phyloP scores from a whole-genome alignment of 2,797 vertebrate genomes.

The Liasis olivaceus region DNA sequence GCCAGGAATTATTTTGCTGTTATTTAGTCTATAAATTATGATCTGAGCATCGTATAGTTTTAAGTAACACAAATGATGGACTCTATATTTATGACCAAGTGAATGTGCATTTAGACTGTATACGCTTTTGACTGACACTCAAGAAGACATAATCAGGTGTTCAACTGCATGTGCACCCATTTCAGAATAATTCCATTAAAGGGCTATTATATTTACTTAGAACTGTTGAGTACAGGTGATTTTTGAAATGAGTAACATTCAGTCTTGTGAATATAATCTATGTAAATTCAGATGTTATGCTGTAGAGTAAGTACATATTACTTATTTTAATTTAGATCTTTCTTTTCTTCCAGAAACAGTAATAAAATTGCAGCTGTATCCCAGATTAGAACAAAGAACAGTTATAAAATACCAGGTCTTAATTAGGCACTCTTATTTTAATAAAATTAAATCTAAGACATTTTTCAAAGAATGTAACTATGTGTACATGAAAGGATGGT shows the following conservation, averaged over 20 bases:
- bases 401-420: slow-evolving; percentile 49
- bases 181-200: slow-evolving; percentile 2
- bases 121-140: not conserved
- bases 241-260: not conserved
- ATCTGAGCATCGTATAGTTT: not conserved
- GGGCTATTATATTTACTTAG: slow-evolving; percentile 12
- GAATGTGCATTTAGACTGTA: not conserved
- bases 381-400: slow-evolving; percentile 16
- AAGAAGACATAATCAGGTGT: not conserved
- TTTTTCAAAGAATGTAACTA: slow-evolving; percentile 64
- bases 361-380: not conserved
- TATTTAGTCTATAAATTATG: not conserved
- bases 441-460: slow-evolving; percentile 65
- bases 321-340: not conserved
- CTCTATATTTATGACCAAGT: not conserved
- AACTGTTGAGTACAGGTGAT: slow-evolving; percentile 26
- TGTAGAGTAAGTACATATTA: not conserved
- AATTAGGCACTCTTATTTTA: slow-evolving; percentile 62
- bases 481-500: slow-evolving; percentile 53
- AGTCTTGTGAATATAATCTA: not conserved
- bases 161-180: not conserved
- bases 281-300: not conserved
- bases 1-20: not conserved
- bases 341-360: not conserved
- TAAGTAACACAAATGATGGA: not conserved